phyloP scores from a whole-genome alignment of 2,888 invertebrate genomes.

The Odontothrips loti region DNA sequence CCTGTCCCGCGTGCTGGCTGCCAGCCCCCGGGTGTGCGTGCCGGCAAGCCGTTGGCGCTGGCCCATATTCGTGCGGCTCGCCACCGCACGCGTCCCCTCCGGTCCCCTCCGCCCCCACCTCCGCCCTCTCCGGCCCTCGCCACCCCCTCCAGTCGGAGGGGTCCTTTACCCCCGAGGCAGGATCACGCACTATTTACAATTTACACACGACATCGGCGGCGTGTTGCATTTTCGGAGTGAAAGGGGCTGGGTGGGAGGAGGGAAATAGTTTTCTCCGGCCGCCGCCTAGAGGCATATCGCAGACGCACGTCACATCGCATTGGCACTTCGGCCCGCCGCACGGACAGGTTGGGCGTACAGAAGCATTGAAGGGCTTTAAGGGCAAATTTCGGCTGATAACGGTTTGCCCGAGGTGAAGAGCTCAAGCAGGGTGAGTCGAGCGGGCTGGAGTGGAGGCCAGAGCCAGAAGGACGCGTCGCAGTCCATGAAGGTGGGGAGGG shows the following conservation, averaged over 20 bases:
- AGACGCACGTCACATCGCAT: no score
- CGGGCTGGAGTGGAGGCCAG: neutral
- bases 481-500: neutral
- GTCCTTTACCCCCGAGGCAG: neutral
- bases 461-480: neutral
- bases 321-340: no score
- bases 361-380: no score
- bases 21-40: neutral
- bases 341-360: no score
- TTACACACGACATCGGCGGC: no score
- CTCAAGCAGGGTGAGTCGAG: neutral
- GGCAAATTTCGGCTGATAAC: no score
- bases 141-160: neutral
- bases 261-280: no score
- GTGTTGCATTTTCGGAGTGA: no score
- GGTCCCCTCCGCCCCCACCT: neutral
- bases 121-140: neutral
- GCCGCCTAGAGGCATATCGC: no score
- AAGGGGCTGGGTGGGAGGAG: no score
- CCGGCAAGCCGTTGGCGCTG: neutral
- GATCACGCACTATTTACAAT: no score
- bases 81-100: neutral
- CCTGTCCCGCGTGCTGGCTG: neutral
- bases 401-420: no score
- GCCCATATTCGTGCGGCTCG: conserved; percentile 6